These are phyloP conservation scores for Raja brachyura DNA, from an alignment of 2,113 vertebrate species.

Conservation along the genomic window DNA sequence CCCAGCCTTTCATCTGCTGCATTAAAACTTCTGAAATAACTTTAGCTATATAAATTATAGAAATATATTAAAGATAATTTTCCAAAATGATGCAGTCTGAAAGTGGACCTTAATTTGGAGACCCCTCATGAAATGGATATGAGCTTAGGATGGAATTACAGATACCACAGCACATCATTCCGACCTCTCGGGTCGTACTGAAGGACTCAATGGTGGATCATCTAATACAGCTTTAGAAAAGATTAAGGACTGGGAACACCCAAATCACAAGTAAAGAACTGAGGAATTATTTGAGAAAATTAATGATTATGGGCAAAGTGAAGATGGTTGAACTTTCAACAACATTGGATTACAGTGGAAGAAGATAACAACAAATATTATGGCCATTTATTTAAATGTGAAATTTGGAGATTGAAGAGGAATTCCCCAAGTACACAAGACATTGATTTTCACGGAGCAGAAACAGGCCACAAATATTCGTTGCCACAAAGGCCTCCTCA, in stretches of 20 bases:
- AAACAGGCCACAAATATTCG: neutral
- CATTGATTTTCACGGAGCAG: neutral
- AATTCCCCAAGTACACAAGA: neutral
- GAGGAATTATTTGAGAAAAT: neutral
- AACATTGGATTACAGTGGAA: neutral
- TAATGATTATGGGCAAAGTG: neutral
- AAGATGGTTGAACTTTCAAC: neutral
- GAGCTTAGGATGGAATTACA: too few relatives aligned
- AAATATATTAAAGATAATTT: neutral
- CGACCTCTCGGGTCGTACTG: neutral
- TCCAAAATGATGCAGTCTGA: neutral
- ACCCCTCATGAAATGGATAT: neutral
- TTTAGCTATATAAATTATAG: neutral
- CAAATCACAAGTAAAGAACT: neutral
- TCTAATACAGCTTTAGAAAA: neutral
- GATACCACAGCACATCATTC: neutral
- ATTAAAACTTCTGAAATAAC: neutral
- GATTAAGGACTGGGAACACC: neutral
- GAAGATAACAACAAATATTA: neutral
- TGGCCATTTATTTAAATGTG: neutral
- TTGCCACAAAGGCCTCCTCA: too few relatives aligned
- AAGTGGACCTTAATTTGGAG: neutral
- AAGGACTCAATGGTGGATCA: neutral
- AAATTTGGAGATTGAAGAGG: neutral
- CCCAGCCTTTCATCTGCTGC: too few relatives aligned